Percentiles rank a stretch among this genome's conserved stretches.
These are phyloP conservation scores for Phorcus lineatus DNA, from an alignment of 2,888 invertebrate species.

Conservation along the genomic window DNA sequence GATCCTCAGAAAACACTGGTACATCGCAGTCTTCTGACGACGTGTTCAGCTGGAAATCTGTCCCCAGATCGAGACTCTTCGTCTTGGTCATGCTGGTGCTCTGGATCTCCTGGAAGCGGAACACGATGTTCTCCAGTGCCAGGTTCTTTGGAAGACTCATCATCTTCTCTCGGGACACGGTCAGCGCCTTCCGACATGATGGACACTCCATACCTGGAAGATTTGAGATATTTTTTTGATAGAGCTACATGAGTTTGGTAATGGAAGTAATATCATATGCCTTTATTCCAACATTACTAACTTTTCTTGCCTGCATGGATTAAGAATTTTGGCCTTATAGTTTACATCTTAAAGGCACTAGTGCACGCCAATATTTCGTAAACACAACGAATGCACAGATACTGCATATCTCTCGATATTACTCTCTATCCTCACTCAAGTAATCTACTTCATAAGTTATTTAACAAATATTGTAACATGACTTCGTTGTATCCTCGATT, in stretches of 20 bases:
- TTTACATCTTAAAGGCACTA: no score
- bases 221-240: not conserved
- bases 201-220: constrained; percentile 67
- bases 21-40: constrained; percentile 32
- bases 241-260: not conserved
- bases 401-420: no score
- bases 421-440: no score
- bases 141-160: constrained; percentile 67
- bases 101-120: constrained; percentile 69
- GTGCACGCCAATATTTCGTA: no score
- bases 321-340: no score
- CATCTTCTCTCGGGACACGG: constrained; percentile 55
- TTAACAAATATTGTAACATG: no score
- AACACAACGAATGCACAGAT: no score
- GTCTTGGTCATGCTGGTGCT: constrained; percentile 59
- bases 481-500: no score
- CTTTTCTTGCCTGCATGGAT: no score
- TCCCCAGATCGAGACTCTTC: constrained; percentile 53
- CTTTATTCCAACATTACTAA: no score
- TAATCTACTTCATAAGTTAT: no score
- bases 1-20: constrained; percentile 44
- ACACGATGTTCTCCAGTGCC: constrained; percentile 71
- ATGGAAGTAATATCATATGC: not conserved
- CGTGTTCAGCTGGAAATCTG: constrained; percentile 33
- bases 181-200: constrained; percentile 63